phyloP scores from a whole-genome alignment of 2,888 invertebrate species.

The Xestia xanthographa region DNA sequence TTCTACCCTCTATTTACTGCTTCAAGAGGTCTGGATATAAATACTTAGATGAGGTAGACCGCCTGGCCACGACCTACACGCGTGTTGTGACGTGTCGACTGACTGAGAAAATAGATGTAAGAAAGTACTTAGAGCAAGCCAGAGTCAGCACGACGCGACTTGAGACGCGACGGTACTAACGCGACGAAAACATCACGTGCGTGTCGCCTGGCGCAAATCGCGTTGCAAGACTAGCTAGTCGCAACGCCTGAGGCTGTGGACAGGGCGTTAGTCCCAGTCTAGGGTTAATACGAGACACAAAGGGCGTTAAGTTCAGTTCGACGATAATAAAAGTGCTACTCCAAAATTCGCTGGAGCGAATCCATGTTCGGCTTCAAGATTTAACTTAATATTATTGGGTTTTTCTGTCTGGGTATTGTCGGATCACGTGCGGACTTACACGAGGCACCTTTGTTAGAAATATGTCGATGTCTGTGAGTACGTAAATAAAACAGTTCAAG shows the following conservation, averaged over 20 bases:
- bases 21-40: conserved; percentile 22
- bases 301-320: conserved; percentile 8
- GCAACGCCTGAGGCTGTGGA: neutral
- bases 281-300: conserved; percentile 23
- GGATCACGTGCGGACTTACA: neutral
- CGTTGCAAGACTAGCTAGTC: neutral
- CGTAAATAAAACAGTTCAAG: neutral
- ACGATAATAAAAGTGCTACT: conserved; percentile 20
- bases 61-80: neutral
- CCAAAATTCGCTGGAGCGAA: neutral
- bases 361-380: conserved; percentile 1
- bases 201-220: neutral
- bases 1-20: conserved; percentile 41
- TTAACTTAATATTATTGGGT: conserved; percentile 11
- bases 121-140: neutral
- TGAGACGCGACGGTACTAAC: neutral
- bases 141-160: neutral
- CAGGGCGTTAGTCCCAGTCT: neutral
- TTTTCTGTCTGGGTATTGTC: neutral
- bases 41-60: neutral
- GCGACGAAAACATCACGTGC: neutral
- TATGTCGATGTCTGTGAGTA: neutral
- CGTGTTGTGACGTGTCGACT: neutral
- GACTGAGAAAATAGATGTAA: neutral
- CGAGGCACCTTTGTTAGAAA: neutral